Evolutionary conservation across 2,797 vertebrate genomes (phyloP), one percentile per base, ranked within the genome.

Genomic region (Synaphobranchus kaupii): DNA sequence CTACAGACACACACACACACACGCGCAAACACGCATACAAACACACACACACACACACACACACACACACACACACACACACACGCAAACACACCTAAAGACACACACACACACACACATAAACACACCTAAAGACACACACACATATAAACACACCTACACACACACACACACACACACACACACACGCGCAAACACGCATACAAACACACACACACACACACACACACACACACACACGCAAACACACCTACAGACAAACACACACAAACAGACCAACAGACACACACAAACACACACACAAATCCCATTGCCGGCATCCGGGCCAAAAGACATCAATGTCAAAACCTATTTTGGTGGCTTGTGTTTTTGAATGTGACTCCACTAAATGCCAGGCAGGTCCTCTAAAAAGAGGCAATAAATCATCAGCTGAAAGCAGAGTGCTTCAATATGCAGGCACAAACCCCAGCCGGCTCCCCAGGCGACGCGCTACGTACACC

Each of bases 391-490:
- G 93, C 92, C 94, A 96, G 91, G 94, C 89, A 91, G 84, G 88
- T 88, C 89, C 89, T 90, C 90, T 90, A 92, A 90, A 90, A 80
- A 90, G 85, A 92, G 93, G 95, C 95, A 95, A 96, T 96, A 96
- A 96, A 96, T 96, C 95, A 96, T 94, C 92, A 94, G 93, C 93
- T 94, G 92, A 93, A 93, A 93, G 85, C 90, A 87, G 93, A 89
- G 89, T 90, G 85, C 87, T 94, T 93, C 87, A 92, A 89, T 91
- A 94, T 91, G 93, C 94, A 91, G 87, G 85, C 92, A 93, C 94
- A 93, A 92, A 95, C 94, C 92, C 90, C 92, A 54, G 89, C 92
- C 92, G 92, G 93, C 94, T 94, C 96, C 96, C 93, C 93, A 92
- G 96, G 95, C 96, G 89, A 94, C 60, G 90, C 90, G 94, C 92